Evolutionary conservation across 1,140 invertebrate species (phyloP).

Genomic region (Eumeta japonica): DNA sequence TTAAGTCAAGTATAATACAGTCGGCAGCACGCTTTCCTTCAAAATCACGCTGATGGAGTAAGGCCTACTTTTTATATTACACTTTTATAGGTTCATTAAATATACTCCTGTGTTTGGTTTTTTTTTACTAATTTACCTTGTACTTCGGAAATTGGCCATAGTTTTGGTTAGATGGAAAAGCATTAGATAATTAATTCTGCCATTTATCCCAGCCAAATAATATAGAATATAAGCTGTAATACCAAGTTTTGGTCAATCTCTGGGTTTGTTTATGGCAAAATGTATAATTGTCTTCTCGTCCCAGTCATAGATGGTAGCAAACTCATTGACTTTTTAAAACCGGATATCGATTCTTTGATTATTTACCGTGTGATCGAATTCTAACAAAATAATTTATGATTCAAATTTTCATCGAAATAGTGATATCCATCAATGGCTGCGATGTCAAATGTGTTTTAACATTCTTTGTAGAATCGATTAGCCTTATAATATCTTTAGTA

Average conservation of each 20-base stretch:
- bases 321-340: background rate
- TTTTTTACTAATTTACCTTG: too few species aligned
- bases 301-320: conserved; percentile 13
- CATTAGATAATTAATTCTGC: conserved; percentile 1
- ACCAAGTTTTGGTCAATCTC: conserved; percentile 9
- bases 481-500: too few species aligned
- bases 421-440: too few species aligned
- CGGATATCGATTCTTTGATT: conserved; percentile 3
- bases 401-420: too few species aligned
- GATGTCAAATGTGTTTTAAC: too few species aligned
- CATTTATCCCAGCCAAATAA: background rate
- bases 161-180: too few species aligned
- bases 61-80: background rate
- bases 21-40: conserved; percentile 4
- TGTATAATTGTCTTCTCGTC: conserved; percentile 11
- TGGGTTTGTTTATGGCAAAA: conserved; percentile 14
- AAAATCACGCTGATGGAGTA: conserved; percentile 1
- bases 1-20: conserved; percentile 4
- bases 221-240: too few species aligned
- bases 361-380: background rate
- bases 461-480: too few species aligned
- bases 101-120: background rate
- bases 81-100: conserved; percentile 2
- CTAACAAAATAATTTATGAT: conserved; percentile 4
- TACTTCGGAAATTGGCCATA: background rate